These are phyloP conservation scores for Erpornis zantholeuca DNA, from an alignment of 2,113 vertebrate genomes.

Conservation along the genomic window DNA sequence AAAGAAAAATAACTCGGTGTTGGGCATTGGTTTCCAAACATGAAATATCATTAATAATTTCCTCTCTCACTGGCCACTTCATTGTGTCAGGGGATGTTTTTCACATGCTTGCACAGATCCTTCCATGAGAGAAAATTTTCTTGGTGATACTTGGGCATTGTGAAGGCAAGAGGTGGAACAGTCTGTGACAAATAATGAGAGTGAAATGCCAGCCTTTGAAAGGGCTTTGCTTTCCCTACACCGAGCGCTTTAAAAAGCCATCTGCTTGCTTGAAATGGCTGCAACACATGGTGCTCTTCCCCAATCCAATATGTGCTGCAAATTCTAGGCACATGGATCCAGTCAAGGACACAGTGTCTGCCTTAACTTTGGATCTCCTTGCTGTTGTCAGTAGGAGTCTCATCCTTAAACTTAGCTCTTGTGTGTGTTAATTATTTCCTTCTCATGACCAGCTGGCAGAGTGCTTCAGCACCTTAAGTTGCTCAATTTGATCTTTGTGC, in stretches of 20 bases:
- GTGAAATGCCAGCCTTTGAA: conserved; percentile 42
- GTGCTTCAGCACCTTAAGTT: conserved; percentile 72
- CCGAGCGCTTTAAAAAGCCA: background rate
- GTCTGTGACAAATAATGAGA: conserved; percentile 31
- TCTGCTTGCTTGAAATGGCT: conserved; percentile 60
- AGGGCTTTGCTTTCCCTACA: conserved; percentile 39
- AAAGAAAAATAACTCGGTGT: background rate
- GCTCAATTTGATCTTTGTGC: conserved; percentile 77
- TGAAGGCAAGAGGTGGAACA: conserved; percentile 39
- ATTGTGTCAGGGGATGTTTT: background rate
- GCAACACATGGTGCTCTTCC: conserved; percentile 48
- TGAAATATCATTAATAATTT: background rate
- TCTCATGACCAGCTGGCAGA: conserved; percentile 70
- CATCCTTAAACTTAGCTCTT: conserved; percentile 50
- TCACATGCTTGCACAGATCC: background rate
- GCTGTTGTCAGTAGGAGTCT: conserved; percentile 65
- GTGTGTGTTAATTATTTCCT: conserved; percentile 77
- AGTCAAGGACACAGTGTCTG: conserved; percentile 60
- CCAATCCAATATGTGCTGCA: conserved; percentile 42
- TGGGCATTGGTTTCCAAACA: background rate
- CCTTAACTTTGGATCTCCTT: conserved; percentile 68
- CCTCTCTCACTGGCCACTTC: background rate
- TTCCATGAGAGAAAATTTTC: background rate
- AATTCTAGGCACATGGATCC: conserved; percentile 32
- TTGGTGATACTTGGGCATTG: background rate